Evolutionary conservation across 2,888 invertebrate genomes (phyloP), one percentile per base, ranked within the genome.

Genomic region (Zootermopsis nevadensis): DNA sequence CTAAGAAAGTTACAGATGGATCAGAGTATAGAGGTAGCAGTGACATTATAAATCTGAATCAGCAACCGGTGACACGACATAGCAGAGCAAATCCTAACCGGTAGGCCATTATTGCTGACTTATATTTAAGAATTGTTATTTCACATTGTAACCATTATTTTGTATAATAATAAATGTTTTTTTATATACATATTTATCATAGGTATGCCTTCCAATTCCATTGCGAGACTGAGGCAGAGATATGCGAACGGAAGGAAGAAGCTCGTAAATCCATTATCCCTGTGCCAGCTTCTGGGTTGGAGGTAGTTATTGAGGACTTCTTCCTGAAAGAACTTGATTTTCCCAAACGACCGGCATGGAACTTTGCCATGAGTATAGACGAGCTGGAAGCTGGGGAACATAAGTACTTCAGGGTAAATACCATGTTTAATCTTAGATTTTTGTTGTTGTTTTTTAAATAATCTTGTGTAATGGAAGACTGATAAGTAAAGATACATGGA

Each of bases 261-360:
- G 95, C 95, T 0, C 90, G 91, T 24, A 90, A 90, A 84, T 89
- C 91, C 0, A 88, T 95, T 0, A 89, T 91, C n/a, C 90, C 90
- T 0, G 91, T 93, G 0, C 87, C 91, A 0, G 91, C 94, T 83
- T 89, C 91, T 42, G 92, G 93, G 3, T 90, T 96, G 86, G 97
- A 97, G 90, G 91, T 95, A 53, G 91, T 93, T 22, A 91, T 92
- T 0, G 91, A 92, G 24, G 91, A 93, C 72, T 95, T 92, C 89
- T 97, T 95, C 88, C 93, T 93, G 0, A 87, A 90, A 0, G 93
- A 92, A 8, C 89, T 96, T 69, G 93, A 94, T 85, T 96, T 97
- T 89, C 98, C 98, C 0, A 94, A 94, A 86, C 90, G 98, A 84
- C 98, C 98, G 0, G 90, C 93, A 0, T 99, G 98, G 98, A 93